These are phyloP conservation scores for Temnothorax longispinosus DNA, from an alignment of 1,140 invertebrate genomes.

Conservation along the genomic window DNA sequence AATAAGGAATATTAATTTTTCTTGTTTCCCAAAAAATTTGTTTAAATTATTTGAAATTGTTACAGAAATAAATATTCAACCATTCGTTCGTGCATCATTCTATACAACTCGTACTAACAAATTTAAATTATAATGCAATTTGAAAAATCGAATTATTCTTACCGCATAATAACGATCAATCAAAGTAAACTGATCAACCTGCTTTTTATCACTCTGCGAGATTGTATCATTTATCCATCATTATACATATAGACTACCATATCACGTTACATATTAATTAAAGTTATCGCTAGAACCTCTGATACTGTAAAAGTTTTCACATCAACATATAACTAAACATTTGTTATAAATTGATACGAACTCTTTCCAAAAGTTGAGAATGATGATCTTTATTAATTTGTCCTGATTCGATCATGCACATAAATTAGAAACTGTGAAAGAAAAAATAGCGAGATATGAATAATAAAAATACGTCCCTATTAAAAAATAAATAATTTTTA, in stretches of 20 bases:
- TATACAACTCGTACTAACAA: not conserved
- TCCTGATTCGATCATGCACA: not conserved
- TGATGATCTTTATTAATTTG: not conserved
- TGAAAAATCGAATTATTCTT: not conserved
- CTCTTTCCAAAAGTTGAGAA: not conserved
- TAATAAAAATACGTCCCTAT: not conserved
- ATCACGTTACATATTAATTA: not conserved
- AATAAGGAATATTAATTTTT: not conserved
- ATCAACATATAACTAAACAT: not conserved
- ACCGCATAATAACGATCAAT: not conserved
- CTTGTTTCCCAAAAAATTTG: not conserved
- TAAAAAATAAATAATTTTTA: not conserved
- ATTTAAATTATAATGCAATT: not conserved
- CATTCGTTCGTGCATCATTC: not conserved
- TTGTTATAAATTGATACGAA: not conserved
- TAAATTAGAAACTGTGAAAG: not conserved
- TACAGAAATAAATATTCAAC: not conserved
- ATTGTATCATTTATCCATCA: constrained; percentile 9
- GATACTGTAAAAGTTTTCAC: not conserved
- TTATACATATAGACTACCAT: not conserved
- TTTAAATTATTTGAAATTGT: not conserved
- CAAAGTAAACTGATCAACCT: not conserved
- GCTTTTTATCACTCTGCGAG: not conserved
- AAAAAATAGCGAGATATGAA: not conserved
- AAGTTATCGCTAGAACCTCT: not conserved